Evolutionary conservation across 2,888 invertebrate genomes (phyloP).

Genomic region (Ellobium chinense): DNA sequence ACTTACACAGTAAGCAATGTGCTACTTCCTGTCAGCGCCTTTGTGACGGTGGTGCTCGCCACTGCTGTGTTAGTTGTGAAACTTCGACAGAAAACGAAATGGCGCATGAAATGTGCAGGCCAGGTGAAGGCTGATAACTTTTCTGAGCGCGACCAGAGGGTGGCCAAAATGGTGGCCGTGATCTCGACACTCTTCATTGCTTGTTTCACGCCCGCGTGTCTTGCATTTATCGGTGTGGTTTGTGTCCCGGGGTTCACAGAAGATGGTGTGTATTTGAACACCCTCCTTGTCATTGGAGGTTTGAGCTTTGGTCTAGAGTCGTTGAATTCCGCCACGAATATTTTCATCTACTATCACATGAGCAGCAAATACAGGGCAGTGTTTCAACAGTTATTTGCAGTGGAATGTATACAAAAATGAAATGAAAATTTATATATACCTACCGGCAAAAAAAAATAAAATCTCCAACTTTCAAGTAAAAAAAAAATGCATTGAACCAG

Average conservation of each 20-base stretch:
- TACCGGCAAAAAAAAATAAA: too few relatives aligned
- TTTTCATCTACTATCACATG: conserved; percentile 19
- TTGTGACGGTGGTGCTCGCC: background rate
- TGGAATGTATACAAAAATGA: too few relatives aligned
- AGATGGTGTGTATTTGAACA: background rate
- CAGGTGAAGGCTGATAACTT: background rate
- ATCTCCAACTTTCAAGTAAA: too few relatives aligned
- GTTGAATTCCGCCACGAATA: background rate
- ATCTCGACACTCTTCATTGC: conserved; percentile 1
- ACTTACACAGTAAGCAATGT: conserved; percentile 19
- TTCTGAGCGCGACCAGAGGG: background rate
- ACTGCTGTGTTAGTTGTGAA: background rate
- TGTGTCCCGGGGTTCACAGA: background rate
- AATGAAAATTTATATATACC: too few relatives aligned
- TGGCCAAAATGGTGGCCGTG: conserved; percentile 17
- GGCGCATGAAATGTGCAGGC: conserved; percentile 4
- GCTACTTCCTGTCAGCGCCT: background rate
- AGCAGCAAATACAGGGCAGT: background rate
- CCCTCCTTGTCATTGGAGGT: background rate
- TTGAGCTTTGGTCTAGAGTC: background rate
- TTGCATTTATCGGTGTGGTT: conserved; percentile 12
- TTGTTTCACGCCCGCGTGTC: background rate
- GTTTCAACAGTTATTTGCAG: too few relatives aligned
- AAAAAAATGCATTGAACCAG: too few relatives aligned
- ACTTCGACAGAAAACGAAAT: background rate